A percentile compares a stretch with the other conserved stretches of the same genome.
Evolutionary conservation across 2,888 invertebrate species (phyloP).

Genomic region (Doris montereyensis): DNA sequence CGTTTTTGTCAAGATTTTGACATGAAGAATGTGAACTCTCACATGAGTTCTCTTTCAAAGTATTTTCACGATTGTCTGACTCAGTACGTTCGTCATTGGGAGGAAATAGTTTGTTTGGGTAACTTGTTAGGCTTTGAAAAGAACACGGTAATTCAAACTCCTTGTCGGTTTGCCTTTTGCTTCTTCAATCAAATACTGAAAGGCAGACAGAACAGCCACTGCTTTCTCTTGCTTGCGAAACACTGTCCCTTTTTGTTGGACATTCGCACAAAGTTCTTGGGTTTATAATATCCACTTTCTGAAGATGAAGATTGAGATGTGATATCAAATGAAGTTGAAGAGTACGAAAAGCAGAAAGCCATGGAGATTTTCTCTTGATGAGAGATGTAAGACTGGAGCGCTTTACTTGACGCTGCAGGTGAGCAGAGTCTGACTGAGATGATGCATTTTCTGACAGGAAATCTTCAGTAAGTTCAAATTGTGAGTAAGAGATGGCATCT

Average conservation of each 20-base stretch:
- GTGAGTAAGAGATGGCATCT: slow-evolving; percentile 47
- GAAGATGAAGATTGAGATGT: not conserved
- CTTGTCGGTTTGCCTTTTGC: too few relatives aligned
- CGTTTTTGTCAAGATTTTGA: too few relatives aligned
- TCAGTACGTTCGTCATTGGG: too few relatives aligned
- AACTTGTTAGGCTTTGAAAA: too few relatives aligned
- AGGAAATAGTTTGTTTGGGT: too few relatives aligned
- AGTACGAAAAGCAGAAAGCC: slow-evolving; percentile 33
- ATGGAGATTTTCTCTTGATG: slow-evolving; percentile 46
- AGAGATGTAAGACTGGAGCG: slow-evolving; percentile 30
- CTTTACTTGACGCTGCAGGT: too few relatives aligned
- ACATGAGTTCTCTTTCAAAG: too few relatives aligned
- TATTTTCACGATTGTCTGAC: too few relatives aligned
- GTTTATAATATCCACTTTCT: not conserved
- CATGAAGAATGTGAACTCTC: too few relatives aligned
- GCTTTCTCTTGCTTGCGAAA: slow-evolving; percentile 38
- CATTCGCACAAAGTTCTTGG: not conserved
- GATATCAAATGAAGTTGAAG: not conserved
- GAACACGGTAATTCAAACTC: too few relatives aligned
- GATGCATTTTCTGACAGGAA: slow-evolving; percentile 42
- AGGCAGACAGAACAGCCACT: slow-evolving; percentile 55
- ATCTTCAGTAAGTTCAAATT: slow-evolving; percentile 46
- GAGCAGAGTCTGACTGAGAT: not conserved
- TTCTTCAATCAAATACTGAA: slow-evolving; percentile 61
- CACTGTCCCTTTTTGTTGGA: not conserved